Percentiles rank a stretch among this genome's conserved stretches.
phyloP scores from a whole-genome alignment of 2,113 vertebrate species.

The Leiothrix lutea region DNA sequence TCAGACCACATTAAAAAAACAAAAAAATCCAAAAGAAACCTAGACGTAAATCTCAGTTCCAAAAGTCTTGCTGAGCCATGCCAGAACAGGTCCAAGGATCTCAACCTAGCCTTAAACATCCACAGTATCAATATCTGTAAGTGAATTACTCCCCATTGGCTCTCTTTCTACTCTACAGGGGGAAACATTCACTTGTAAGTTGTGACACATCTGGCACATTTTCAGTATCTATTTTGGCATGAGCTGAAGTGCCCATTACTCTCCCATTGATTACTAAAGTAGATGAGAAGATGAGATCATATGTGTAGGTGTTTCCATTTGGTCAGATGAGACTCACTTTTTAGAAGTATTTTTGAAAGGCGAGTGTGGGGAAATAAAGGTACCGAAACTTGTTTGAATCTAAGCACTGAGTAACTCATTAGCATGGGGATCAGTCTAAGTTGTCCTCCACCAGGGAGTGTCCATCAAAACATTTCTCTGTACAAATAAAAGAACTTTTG shows the following conservation, averaged over 20 bases:
- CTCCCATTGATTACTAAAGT: background rate
- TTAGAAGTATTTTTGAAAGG: background rate
- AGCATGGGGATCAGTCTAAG: background rate
- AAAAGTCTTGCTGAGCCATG: background rate
- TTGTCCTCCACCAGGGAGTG: background rate
- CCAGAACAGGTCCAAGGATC: background rate
- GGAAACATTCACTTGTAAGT: background rate
- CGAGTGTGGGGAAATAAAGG: background rate
- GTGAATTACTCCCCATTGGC: background rate
- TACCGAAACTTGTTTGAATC: background rate
- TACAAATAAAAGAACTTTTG: background rate
- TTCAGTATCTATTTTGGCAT: background rate
- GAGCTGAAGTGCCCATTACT: background rate
- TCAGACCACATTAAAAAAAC: background rate
- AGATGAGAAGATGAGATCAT: background rate
- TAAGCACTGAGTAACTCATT: background rate
- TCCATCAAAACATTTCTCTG: background rate
- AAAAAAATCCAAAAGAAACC: background rate
- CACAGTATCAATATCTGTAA: background rate
- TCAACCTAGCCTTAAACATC: background rate
- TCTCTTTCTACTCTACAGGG: background rate
- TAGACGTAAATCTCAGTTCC: background rate
- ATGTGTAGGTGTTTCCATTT: background rate
- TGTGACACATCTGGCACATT: background rate
- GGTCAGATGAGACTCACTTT: background rate